Percentiles rank a stretch among this genome's conserved stretches.
Conservation (phyloP, 2,797 vertebrate genomes). For the Phoebastria nigripes region DNA sequence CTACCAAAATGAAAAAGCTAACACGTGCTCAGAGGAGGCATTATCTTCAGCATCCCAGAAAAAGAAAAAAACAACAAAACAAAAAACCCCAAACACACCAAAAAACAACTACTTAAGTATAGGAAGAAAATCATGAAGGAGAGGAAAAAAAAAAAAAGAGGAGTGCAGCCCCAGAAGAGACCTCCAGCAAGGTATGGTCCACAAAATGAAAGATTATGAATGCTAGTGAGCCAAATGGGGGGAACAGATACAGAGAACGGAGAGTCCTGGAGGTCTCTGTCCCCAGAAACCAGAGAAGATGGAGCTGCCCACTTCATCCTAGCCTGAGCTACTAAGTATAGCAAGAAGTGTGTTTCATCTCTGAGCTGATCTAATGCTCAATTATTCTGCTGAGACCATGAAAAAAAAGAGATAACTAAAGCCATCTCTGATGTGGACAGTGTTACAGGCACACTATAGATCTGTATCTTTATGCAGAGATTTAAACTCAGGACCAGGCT, state of each 20-base stretch:
- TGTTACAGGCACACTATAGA: not conserved
- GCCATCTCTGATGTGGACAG: not conserved
- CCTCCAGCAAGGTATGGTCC: rapidly evolving
- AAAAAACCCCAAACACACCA: not conserved
- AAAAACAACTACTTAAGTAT: not conserved
- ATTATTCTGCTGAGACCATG: not conserved
- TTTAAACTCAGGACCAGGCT: not conserved
- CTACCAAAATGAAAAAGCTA: not conserved
- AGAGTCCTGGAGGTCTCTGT: not conserved
- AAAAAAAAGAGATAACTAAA: not conserved
- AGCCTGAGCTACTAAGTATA: not conserved
- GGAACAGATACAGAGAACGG: not conserved
- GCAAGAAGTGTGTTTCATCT: not conserved
- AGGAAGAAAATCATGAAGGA: not conserved
- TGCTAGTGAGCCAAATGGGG: not conserved
- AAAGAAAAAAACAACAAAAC: rapidly evolving
- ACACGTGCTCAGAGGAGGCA: not conserved
- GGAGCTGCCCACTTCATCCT: not conserved
- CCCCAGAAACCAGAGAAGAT: not conserved
- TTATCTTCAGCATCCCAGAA: not conserved
- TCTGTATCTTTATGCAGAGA: not conserved
- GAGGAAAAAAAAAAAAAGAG: too few species aligned
- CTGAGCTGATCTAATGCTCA: not conserved
- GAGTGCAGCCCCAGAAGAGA: not conserved
- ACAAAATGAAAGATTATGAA: not conserved